Evolutionary conservation across 2,888 invertebrate genomes (phyloP).

Genomic region (Mystacides longicornis): DNA sequence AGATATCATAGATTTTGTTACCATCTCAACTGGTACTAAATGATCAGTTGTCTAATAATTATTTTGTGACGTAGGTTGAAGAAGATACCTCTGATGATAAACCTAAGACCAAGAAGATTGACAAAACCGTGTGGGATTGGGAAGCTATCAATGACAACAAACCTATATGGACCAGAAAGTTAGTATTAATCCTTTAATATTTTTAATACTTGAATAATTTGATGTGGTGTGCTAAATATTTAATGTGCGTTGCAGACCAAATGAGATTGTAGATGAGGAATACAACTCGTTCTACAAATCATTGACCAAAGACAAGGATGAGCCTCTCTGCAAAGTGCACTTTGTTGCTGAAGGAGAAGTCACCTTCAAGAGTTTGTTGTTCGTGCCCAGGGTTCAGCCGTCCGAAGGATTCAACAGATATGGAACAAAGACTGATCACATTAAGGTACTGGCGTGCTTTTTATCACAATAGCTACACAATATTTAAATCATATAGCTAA

Average conservation of each 20-base stretch:
- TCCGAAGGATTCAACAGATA: slow-evolving; percentile 93
- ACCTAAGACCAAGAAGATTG: slow-evolving; percentile 79
- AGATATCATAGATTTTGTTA: too few relatives aligned
- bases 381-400: slow-evolving; percentile 86
- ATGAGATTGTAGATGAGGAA: slow-evolving; percentile 79
- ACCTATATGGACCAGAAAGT: slow-evolving; percentile 97
- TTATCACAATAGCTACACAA: neutral
- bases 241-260: slow-evolving; percentile 38
- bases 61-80: slow-evolving; percentile 47
- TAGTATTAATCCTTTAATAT: slow-evolving; percentile 26
- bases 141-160: slow-evolving; percentile 92
- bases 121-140: slow-evolving; percentile 99
- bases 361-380: slow-evolving; percentile 93
- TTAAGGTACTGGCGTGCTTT: slow-evolving; percentile 52
- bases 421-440: slow-evolving; percentile 89
- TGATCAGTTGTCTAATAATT: neutral
- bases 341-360: slow-evolving; percentile 99
- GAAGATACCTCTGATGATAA: slow-evolving; percentile 63
- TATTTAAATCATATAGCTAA: neutral
- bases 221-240: neutral
- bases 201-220: neutral
- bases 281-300: slow-evolving; percentile 94
- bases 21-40: too few relatives aligned
- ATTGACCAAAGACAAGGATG: slow-evolving; percentile 80
- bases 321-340: slow-evolving; percentile 83